Conservation (phyloP, 2,797 vertebrate genomes). For the Liparis tanakae region DNA sequence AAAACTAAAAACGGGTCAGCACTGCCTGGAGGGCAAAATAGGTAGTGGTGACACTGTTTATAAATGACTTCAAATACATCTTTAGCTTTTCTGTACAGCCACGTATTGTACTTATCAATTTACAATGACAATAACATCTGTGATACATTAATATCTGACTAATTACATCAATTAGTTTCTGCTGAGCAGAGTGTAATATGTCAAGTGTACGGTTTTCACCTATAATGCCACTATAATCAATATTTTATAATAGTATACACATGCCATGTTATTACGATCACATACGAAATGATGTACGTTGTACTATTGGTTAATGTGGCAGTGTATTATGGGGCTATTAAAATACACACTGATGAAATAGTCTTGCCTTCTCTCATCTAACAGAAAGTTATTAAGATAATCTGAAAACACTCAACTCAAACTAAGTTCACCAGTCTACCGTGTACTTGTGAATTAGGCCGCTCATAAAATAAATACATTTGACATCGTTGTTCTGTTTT, state of each 20-base stretch:
- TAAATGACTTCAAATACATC: neutral
- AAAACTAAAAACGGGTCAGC: neutral
- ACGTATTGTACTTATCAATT: neutral
- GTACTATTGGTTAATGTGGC: neutral
- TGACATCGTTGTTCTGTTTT: neutral
- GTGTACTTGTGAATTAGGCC: neutral
- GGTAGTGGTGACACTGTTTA: neutral
- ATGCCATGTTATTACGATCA: neutral
- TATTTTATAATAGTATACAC: too few relatives aligned
- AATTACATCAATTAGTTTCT: neutral
- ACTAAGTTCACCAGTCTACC: neutral
- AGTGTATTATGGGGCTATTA: neutral
- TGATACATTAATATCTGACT: neutral
- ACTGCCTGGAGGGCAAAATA: neutral
- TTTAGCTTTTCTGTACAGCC: neutral
- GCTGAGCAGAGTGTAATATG: neutral
- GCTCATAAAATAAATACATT: neutral
- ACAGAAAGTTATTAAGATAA: neutral
- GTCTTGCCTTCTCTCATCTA: neutral
- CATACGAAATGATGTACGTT: rapidly evolving
- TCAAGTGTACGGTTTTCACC: neutral
- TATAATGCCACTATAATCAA: neutral
- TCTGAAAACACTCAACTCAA: neutral
- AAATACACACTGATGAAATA: neutral
- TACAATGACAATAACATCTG: neutral